Percentiles rank a stretch among this genome's conserved stretches.
Evolutionary conservation across 2,888 invertebrate genomes (phyloP).

Genomic region (Drosophila neotestacea): DNA sequence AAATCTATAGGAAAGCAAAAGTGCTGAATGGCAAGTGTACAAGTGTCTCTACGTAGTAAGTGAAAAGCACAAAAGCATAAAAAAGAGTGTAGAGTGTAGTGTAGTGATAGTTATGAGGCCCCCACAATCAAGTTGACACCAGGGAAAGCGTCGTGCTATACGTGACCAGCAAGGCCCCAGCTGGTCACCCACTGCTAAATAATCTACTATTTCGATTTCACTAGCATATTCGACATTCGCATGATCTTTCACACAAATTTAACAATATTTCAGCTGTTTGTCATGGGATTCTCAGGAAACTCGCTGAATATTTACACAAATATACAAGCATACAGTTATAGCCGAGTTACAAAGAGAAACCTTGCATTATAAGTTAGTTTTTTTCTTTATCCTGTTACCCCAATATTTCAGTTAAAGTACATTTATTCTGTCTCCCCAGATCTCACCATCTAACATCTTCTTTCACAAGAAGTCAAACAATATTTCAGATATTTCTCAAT

Average conservation of each 20-base stretch:
- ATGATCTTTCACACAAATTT: slow-evolving; percentile 9
- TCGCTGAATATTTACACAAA: not conserved
- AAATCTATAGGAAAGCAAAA: slow-evolving; percentile 69
- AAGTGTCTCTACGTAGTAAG: slow-evolving; percentile 27
- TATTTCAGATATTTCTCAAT: not conserved
- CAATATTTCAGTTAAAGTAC: not conserved
- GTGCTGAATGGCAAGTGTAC: slow-evolving; percentile 59
- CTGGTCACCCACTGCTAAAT: slow-evolving; percentile 28
- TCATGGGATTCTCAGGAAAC: slow-evolving; percentile 2
- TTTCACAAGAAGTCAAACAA: not conserved
- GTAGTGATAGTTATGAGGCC: slow-evolving; percentile 13
- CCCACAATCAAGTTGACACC: slow-evolving; percentile 42
- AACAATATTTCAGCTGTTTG: slow-evolving; percentile 7
- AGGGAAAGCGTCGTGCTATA: slow-evolving; percentile 49
- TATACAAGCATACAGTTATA: not conserved
- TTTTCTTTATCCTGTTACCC: not conserved
- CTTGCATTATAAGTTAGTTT: not conserved
- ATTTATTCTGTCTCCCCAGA: not conserved
- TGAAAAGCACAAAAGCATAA: slow-evolving; percentile 15
- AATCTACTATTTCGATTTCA: slow-evolving; percentile 35
- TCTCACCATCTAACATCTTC: not conserved
- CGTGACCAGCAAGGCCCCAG: slow-evolving; percentile 35
- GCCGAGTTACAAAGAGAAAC: not conserved
- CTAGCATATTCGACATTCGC: slow-evolving; percentile 9
- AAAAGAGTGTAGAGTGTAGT: slow-evolving; percentile 11